Conservation (phyloP, 2,888 invertebrate species). For the Thumatha senex region DNA sequence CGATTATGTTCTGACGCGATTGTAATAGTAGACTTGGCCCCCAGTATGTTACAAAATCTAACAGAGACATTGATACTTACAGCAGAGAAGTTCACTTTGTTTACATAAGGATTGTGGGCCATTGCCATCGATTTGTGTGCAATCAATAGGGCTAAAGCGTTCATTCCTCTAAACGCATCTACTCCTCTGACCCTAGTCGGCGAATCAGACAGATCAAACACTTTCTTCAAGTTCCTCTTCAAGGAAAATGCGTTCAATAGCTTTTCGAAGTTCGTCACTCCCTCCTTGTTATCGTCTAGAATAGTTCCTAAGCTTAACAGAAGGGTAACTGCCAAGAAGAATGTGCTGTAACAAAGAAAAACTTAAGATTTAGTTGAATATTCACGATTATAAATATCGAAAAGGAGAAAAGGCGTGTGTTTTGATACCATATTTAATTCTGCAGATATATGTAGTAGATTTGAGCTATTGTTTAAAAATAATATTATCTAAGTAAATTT, state of each 20-base stretch:
- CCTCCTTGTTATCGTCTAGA: slow-evolving; percentile 72
- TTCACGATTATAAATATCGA: no score
- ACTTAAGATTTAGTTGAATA: neutral
- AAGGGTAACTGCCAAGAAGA: slow-evolving; percentile 68
- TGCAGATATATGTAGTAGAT: no score
- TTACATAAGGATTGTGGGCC: slow-evolving; percentile 83
- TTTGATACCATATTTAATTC: no score
- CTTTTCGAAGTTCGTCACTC: slow-evolving; percentile 73
- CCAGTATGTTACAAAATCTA: no score
- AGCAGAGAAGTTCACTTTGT: slow-evolving; percentile 80
- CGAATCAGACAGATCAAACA: slow-evolving; percentile 68
- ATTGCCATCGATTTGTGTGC: slow-evolving; percentile 85
- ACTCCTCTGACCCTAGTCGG: slow-evolving; percentile 72
- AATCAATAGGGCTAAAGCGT: slow-evolving; percentile 79
- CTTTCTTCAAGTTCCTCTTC: slow-evolving; percentile 70
- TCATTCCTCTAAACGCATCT: slow-evolving; percentile 81
- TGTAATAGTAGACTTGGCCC: no score
- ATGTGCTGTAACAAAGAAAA: slow-evolving; percentile 59
- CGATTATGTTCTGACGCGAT: no score
- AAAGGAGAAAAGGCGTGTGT: no score
- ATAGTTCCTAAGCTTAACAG: slow-evolving; percentile 69
- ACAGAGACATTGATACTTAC: slow-evolving; percentile 53
- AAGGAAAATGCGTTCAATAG: slow-evolving; percentile 79
- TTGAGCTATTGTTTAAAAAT: no score
- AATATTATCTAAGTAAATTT: no score